Evolutionary conservation across 2,113 vertebrate species (phyloP).

Genomic region (Jacana jacana): DNA sequence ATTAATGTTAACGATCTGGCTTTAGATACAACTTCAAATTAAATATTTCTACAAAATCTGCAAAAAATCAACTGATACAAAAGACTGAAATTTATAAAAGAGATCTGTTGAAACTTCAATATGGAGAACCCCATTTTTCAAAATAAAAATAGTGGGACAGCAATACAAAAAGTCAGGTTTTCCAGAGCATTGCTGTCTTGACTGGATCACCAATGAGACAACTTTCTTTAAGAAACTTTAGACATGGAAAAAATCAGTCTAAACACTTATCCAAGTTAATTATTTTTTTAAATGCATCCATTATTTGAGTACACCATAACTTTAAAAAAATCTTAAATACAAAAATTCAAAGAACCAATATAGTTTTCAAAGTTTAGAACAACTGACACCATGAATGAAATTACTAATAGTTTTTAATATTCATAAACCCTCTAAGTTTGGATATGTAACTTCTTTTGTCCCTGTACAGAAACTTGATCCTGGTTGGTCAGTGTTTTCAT

Average conservation of each 20-base stretch:
- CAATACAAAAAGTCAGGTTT: neutral
- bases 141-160: neutral
- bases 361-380: neutral
- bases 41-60: neutral
- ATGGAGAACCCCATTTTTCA: neutral
- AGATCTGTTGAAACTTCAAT: neutral
- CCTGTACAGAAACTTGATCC: neutral
- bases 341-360: neutral
- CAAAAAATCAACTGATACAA: neutral
- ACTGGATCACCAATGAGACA: neutral
- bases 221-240: neutral
- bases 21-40: neutral
- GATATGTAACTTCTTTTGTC: neutral
- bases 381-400: neutral
- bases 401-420: neutral
- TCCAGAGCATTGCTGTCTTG: neutral
- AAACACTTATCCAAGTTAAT: neutral
- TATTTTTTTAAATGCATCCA: neutral
- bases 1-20: neutral
- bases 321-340: constrained; percentile 1
- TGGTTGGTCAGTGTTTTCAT: neutral
- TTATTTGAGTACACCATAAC: neutral
- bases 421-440: neutral
- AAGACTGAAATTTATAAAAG: neutral
- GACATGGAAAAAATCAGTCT: neutral